These are phyloP conservation scores for Epinephelus moara DNA, from an alignment of 2,113 vertebrate genomes.

Conservation along the genomic window DNA sequence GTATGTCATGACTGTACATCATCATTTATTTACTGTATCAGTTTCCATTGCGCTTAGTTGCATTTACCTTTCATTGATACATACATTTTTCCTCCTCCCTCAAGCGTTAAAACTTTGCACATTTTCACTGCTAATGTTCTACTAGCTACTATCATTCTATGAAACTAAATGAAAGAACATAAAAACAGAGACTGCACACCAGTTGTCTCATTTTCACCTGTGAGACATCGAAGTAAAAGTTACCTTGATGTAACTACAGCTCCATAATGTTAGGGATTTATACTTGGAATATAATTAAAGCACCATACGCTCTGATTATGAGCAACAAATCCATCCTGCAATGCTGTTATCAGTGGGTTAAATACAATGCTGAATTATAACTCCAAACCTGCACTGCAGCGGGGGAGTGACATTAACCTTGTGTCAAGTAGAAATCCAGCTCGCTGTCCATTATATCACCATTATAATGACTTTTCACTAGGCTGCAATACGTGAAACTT, in stretches of 20 bases:
- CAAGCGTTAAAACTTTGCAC: no score
- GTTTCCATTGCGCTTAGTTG: no score
- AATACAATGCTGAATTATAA: not conserved
- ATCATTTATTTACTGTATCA: no score
- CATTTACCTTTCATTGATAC: no score
- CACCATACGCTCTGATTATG: not conserved
- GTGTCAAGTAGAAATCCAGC: constrained; percentile 1
- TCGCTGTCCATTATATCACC: not conserved
- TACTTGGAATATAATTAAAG: not conserved
- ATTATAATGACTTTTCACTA: not conserved
- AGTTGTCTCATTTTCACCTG: not conserved
- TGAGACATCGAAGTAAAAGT: not conserved
- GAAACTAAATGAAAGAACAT: not conserved
- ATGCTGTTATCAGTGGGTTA: not conserved
- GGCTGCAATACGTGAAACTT: not conserved
- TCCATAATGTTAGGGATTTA: no score
- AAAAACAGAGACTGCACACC: not conserved
- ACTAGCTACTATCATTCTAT: not conserved
- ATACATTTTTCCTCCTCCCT: no score
- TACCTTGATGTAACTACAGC: not conserved
- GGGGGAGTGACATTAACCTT: not conserved
- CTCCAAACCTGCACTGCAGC: not conserved
- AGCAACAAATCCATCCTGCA: not conserved
- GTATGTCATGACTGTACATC: no score
- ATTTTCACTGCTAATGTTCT: not conserved